Percentiles rank a stretch among this genome's conserved stretches.
These are phyloP conservation scores for Dicrostonyx torquatus DNA, from an alignment of 2,797 vertebrate species.

Conservation along the genomic window DNA sequence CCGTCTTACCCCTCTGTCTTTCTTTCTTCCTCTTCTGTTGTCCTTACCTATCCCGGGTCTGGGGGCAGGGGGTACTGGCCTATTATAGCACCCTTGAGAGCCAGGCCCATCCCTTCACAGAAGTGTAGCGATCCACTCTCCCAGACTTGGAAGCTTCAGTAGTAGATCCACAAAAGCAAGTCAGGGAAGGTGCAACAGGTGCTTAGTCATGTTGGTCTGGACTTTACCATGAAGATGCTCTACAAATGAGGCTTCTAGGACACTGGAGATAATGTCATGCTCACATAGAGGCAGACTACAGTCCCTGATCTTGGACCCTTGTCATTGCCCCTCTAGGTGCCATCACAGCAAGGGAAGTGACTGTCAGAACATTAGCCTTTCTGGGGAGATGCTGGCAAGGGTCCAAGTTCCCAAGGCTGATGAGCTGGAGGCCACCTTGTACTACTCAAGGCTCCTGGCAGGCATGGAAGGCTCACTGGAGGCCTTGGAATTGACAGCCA, in stretches of 20 bases:
- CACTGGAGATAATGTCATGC: fast-evolving
- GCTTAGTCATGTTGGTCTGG: background rate
- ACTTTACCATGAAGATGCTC: background rate
- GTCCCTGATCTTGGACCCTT: fast-evolving
- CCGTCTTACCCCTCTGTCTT: fast-evolving
- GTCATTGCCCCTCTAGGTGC: background rate
- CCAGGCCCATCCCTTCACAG: no score
- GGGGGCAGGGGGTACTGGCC: background rate
- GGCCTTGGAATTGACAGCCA: background rate
- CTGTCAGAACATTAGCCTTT: background rate
- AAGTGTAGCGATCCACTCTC: background rate
- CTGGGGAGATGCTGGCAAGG: background rate
- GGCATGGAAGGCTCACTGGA: no score
- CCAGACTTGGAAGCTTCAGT: background rate
- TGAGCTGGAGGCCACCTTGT: background rate
- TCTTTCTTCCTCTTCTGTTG: background rate
- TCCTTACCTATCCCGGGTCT: background rate
- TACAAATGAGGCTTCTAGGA: background rate
- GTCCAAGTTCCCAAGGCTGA: background rate
- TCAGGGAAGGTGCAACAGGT: no score
- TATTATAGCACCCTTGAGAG: background rate
- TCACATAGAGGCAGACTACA: background rate
- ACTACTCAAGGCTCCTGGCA: background rate
- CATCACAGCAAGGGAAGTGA: background rate
- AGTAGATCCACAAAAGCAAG: background rate